Evolutionary conservation across 2,113 vertebrate species (phyloP), one percentile per base, ranked within the genome.

Genomic region (Phoxinus phoxinus): DNA sequence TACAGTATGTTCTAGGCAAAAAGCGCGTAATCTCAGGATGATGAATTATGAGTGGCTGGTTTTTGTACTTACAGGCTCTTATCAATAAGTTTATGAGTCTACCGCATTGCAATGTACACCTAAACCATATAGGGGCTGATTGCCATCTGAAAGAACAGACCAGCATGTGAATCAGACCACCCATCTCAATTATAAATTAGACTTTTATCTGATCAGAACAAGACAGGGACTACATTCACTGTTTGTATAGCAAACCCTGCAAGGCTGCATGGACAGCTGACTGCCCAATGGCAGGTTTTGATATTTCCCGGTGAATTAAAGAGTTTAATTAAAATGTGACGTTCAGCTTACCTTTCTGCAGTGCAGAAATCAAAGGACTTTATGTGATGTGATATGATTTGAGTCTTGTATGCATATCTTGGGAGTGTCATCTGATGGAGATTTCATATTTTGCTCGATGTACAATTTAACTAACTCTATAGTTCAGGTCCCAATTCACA

Each of bases 81-180:
- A 86, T 86, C 76, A 81, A 86, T 88, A 76, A 71, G 48, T 71
- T 81, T 76, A 80, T 59, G 35, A 46, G 76, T 44, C 80, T 65
- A 67, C 78, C 37, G 77, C n/a, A 27, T 81, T 51, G 48, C 32
- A 76, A 58, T 77, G 17, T 65, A 9, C 69, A 72, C 67, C 13
- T 37, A 83, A 72, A 76, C 58, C 17, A 65, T 85, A 72, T 2
- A 32, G 51, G 25, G 32, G 71, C 35, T 37, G 27, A 63, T 48
- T 25, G 23, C 71, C 1, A 13, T 27, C 12, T 87, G 61, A 59
- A 37, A 77, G 51, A 81, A 81, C 46, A 48, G 58, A 21, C 67
- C 37, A 27, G 86, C n/a, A 86, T 83, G 25, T 58, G 76, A 35
- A 84, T 76, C 69, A 84, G 37, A 13, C 7, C 63, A 25, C 8